Conservation (phyloP, 2,888 invertebrate species). For the Ochropacha duplaris region DNA sequence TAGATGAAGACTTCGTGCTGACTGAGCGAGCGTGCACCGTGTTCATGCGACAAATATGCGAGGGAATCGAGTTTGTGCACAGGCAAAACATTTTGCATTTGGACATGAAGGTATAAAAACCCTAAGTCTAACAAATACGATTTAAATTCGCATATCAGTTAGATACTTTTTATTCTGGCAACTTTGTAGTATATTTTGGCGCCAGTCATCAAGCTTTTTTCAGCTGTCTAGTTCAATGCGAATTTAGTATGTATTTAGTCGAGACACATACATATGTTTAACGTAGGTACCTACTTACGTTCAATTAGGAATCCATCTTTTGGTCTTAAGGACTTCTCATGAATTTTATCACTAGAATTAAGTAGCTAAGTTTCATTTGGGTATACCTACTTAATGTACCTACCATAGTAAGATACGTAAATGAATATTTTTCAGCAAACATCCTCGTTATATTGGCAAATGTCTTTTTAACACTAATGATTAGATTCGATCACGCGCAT, state of each 20-base stretch:
- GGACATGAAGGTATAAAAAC: conserved; percentile 93
- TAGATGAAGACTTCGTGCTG: conserved; percentile 98
- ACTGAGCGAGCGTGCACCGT: conserved; percentile 98
- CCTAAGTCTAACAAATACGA: not conserved
- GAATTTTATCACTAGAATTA: not conserved
- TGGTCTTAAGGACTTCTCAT: no score
- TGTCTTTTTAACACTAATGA: conserved; percentile 17
- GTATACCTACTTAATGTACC: no score
- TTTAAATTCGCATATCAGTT: not conserved
- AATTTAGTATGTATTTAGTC: not conserved
- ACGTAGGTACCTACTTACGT: no score
- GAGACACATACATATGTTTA: no score
- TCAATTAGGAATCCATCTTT: no score
- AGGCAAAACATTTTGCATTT: conserved; percentile 97
- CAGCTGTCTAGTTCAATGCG: not conserved
- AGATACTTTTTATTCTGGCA: not conserved
- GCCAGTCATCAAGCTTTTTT: not conserved
- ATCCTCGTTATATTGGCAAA: not conserved
- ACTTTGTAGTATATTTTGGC: not conserved
- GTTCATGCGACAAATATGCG: conserved; percentile 98
- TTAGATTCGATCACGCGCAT: conserved; percentile 26
- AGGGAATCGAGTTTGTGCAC: conserved; percentile 98
- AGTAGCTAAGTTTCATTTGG: no score
- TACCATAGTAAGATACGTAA: no score
- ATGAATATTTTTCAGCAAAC: not conserved